Base-by-base conservation (phyloP, 2,797 vertebrate genomes). In the Erpetoichthys calabaricus region DNA sequence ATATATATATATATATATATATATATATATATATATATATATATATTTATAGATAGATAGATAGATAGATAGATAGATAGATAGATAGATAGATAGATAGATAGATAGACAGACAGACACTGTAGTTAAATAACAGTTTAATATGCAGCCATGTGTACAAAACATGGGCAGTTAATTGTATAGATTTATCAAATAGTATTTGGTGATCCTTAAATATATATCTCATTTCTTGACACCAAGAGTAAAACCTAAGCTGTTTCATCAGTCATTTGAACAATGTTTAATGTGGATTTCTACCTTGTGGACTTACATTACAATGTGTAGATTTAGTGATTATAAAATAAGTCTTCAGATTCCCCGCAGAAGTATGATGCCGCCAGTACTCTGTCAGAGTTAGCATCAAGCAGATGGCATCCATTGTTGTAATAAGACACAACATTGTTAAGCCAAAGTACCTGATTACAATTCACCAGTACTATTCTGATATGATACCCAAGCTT, bases 401-500 rank as follows among this genome's bases (percentile, higher is more conserved):
- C 72, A 79, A 82, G 75, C 88, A 90, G 86, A 89, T 86, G 86
- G 88, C 86, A 81, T 78, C 77, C 83, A 82, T 83, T 82, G 76
- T 78, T 84, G 83, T 88, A 81, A 80, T 77, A 78, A 85, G 88
- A 80, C 79, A 81, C 79, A 86, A 85, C 82, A 79, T 77, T 80
- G 80, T 89, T 92, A 89, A 91, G 88, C 91, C 91, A 91, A 94
- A 97, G 92, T 88, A 95, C 88, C 91, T 95, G 89, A 94, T 98
- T 96, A 92, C 80, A 82, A 97, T 97, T 97, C 92, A 82, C 69
- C 78, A 78, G 83, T 88, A 88, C 84, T 86, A 87, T 87, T 91
- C 81, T 79, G 85, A 89, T 87, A 84, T 76, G 82, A 86, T 83
- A 86, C 80, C 75, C 72, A 67, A 87, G 91, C 89, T 98, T 96